Conservation (phyloP, 2,797 vertebrate genomes). For the Schizothorax lantsangensis region DNA sequence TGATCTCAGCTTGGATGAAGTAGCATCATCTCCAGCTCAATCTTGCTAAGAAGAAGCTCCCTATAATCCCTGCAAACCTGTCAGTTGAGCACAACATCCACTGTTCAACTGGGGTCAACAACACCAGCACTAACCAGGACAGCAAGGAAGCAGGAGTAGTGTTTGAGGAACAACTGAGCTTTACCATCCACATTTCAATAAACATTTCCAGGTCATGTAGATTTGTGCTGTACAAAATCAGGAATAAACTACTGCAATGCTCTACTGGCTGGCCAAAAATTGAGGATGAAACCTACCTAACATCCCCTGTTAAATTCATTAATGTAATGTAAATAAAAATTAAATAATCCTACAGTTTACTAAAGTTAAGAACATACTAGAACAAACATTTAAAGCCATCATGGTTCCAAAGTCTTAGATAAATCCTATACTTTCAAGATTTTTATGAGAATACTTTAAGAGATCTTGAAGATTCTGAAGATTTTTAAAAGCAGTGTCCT, state of each 20-base stretch:
- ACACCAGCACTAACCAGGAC: background rate
- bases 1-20: background rate
- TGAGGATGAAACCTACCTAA: background rate
- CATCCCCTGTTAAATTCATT: background rate
- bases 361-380: background rate
- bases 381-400: background rate
- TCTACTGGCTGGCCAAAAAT: background rate
- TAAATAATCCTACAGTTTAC: background rate
- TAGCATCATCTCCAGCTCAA: background rate
- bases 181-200: background rate
- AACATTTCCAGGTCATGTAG: background rate
- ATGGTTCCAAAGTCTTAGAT: background rate
- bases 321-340: background rate
- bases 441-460: background rate
- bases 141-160: background rate
- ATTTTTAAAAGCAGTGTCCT: background rate
- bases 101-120: background rate
- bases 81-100: background rate
- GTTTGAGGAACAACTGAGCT: background rate
- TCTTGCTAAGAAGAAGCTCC: background rate
- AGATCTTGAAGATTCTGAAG: background rate
- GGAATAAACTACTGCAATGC: background rate
- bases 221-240: background rate
- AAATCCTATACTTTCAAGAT: background rate
- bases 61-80: background rate